phyloP scores from a whole-genome alignment of 2,888 invertebrate species.

The Muscina levida region DNA sequence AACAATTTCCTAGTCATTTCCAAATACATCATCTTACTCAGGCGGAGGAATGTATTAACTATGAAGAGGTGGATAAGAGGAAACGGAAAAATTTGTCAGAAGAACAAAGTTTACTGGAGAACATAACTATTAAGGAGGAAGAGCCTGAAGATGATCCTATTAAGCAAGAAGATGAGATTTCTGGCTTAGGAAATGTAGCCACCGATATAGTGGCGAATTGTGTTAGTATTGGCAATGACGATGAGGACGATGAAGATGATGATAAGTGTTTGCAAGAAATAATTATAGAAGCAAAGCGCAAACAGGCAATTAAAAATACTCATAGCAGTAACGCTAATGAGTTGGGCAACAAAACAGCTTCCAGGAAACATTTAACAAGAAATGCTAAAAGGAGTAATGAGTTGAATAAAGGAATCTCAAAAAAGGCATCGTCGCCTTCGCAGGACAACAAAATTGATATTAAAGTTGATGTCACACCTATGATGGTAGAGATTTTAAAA shows the following conservation, averaged over 20 bases:
- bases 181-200: background rate
- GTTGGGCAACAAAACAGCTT: too few relatives aligned
- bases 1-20: slow-evolving; percentile 72
- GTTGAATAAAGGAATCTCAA: too few relatives aligned
- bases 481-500: too few relatives aligned
- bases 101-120: slow-evolving; percentile 35
- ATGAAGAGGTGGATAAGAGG: slow-evolving; percentile 44
- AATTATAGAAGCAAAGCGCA: background rate
- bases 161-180: slow-evolving; percentile 53
- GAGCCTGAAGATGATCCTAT: slow-evolving; percentile 63
- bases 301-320: background rate
- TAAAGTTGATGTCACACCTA: too few relatives aligned
- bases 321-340: too few relatives aligned
- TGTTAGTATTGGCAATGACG: background rate
- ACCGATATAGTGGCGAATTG: slow-evolving; percentile 18
- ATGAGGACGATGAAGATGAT: background rate
- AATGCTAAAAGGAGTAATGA: too few relatives aligned
- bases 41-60: slow-evolving; percentile 51
- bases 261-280: background rate
- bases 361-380: too few relatives aligned
- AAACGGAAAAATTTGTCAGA: background rate
- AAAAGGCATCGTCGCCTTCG: too few relatives aligned
- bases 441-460: too few relatives aligned
- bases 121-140: slow-evolving; percentile 54
- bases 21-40: slow-evolving; percentile 61